Evolutionary conservation across 2,888 invertebrate species (phyloP).

Genomic region (Alsophila aescularia): DNA sequence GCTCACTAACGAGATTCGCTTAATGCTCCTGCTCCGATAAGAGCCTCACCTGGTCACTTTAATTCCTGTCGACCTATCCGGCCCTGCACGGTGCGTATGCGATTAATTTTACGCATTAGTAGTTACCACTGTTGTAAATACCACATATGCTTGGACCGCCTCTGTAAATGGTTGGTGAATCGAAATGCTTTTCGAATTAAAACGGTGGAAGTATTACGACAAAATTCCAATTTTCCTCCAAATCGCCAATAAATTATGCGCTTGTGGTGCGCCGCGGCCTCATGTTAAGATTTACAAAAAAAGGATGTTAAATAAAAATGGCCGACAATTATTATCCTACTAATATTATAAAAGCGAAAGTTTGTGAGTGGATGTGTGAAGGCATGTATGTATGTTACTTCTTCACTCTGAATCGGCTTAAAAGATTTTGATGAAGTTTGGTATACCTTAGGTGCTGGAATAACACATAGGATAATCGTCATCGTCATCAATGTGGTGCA

Average conservation of each 20-base stretch:
- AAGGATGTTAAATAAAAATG: conserved; percentile 63
- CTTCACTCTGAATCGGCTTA: too few relatives aligned
- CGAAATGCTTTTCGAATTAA: conserved; percentile 46
- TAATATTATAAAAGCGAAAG: too few relatives aligned
- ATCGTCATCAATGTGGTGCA: too few relatives aligned
- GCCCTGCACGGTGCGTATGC: conserved; percentile 32
- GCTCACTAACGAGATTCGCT: conserved; percentile 42
- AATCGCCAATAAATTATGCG: conserved; percentile 72
- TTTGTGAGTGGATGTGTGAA: too few relatives aligned
- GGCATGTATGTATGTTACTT: too few relatives aligned
- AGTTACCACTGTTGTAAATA: conserved; percentile 46
- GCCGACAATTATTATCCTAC: conserved; percentile 66
- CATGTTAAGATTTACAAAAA: conserved; percentile 63
- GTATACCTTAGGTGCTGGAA: too few relatives aligned
- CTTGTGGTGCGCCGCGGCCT: conserved; percentile 60
- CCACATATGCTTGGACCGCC: conserved; percentile 29
- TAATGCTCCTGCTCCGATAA: conserved; percentile 41
- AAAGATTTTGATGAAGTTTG: too few relatives aligned
- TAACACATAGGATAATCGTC: too few relatives aligned
- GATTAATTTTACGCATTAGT: conserved; percentile 52
- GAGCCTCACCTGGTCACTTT: conserved; percentile 38
- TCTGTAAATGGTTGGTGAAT: conserved; percentile 48
- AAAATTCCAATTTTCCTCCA: conserved; percentile 74
- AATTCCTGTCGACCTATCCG: conserved; percentile 16
- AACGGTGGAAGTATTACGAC: conserved; percentile 53